Base-by-base conservation (phyloP, 2,113 vertebrate genomes). In the Neomonachus schauinslandi region DNA sequence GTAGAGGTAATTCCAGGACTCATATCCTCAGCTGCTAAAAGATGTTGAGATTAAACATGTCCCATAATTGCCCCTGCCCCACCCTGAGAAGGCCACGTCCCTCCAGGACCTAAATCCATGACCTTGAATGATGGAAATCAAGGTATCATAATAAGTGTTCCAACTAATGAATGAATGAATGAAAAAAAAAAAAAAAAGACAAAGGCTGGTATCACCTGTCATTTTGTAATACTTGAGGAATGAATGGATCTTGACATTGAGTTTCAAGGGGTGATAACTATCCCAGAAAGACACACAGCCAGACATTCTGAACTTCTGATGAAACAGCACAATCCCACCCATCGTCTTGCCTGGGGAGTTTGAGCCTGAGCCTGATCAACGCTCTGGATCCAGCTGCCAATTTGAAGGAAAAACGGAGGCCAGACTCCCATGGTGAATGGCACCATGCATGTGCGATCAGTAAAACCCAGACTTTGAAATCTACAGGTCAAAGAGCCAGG, bases 81-180 rank as follows among this genome's bases (percentile, higher is more conserved):
- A n/a, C 2, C 19, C 31, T 11, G 33, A 86, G 59, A 82, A 2
- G 33, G 19, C 7, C 3, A 79, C 13, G 26, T 14, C 5, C 11
- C 6, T 13, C 24, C 15, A 86, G 69, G 31, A 84, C n/a, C 42
- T 42, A 85, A 81, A 67, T 16, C 19, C n/a, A 65, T 15, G 81
- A 55, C 36, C n/a, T 67, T 39, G 83, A 91, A 55, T 84, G 81
- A 49, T 81, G 51, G 63, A 90, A 97, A 93, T 91, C 1, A 72
- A 82, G 46, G 26, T n/a, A 46, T 55, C 53, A 67, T 65, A 51
- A 46, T 77, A 79, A 76, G 42, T 67, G 2, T 89, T 90, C 36
- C 57, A 71, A 74, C 12, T 65, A 84, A 59, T 36, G 5, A 89
- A 49, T 61, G 39, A 26, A 63, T 65, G 46, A 79, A 61, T 26